Base-by-base conservation (phyloP, 2,797 vertebrate species). In the Danio kyathit region DNA sequence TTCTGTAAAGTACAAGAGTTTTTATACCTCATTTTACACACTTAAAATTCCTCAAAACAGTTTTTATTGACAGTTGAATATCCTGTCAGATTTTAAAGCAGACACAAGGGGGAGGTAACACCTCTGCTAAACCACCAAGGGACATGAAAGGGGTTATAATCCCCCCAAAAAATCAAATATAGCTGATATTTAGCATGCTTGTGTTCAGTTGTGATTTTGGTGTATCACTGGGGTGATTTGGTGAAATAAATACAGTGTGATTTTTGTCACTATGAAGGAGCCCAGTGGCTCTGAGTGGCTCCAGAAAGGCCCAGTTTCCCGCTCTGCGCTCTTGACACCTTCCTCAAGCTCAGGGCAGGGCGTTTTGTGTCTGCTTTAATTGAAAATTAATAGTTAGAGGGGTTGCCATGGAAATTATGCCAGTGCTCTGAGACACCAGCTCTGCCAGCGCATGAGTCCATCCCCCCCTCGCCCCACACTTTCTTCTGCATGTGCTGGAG, bases 371-470 rank as follows among this genome's bases (percentile, higher is more conserved):
- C 94, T 94, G 94, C 94, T 97, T 96, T 96, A 96, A 97, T 97
- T 97, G 96, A 97, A 97, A 97, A 96, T 95, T 93, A 96, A 96
- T 97, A 95, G 94, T 96, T 96, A 93, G 95, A 88, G 92, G 93
- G 93, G 95, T 96, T 95, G 95, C 95, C 95, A 95, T 96, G 95
- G 95, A 95, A 96, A 96, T 94, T 90, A 94, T 95, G 95, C 94
- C 93, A 93, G 94, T 90, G 92, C 93, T 92, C 91, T 90, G 94
- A 96, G 95, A 63, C 72, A 19, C 54, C 63, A 63, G 2, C 56
- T 41, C 43, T 67, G n/a, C 86, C 66, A 84, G 61, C 85, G 79
- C 81, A 3, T 74, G 12, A 75, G 84, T 44, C 60, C 60, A 65
- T 7, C 70, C 41, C 83, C 64, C 65, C 64, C 79, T 74, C 82